Evolutionary conservation across 2,888 invertebrate species (phyloP), one percentile per base, ranked within the genome.

Genomic region (Polia nebulosa): DNA sequence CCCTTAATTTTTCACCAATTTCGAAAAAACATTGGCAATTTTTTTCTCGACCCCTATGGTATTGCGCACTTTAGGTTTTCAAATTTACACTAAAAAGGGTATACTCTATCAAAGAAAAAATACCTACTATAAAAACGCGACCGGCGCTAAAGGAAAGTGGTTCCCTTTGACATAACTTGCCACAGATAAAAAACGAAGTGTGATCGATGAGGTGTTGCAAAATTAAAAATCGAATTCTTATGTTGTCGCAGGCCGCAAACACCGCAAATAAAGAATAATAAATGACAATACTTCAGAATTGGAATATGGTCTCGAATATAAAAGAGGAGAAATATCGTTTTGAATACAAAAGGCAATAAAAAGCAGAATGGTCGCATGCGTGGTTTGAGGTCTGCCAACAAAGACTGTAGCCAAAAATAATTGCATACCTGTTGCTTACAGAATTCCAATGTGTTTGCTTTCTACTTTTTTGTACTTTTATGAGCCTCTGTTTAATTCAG

Each of bases 381-480:
- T 58, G 72, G 77, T 72, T 62, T 53, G 58, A 67, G 73, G 70
- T 65, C 55, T 76, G 76, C 75, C 67, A 76, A 63, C 78, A 68
- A 68, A 81, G 74, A 72, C 63, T 63, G 62, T 65, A 57, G 70
- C 77, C 70, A 72, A 73, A 83, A 68, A 79, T 79, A 78, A 83
- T 82, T 82, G 82, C 81, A 81, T 80, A 84, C 84, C 81, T 84
- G 83, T 84, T 84, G 83, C 80, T 65, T 58, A 62, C 61, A 32
- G 76, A 78, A 83, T 76, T 41, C 57, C 71, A 72, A 78, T 78
- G 74, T 71, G 71, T 79, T 72, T 61, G 59, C 25, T 73, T 71
- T 75, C 34, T 22, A 63, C 45, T 52, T 58, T 66, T 60, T 78
- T 78, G 32, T 60, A 49, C 44, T 57, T 68, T 63, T 61, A 60